Conservation (phyloP, 2,797 vertebrate species). For the Sardinella longiceps region DNA sequence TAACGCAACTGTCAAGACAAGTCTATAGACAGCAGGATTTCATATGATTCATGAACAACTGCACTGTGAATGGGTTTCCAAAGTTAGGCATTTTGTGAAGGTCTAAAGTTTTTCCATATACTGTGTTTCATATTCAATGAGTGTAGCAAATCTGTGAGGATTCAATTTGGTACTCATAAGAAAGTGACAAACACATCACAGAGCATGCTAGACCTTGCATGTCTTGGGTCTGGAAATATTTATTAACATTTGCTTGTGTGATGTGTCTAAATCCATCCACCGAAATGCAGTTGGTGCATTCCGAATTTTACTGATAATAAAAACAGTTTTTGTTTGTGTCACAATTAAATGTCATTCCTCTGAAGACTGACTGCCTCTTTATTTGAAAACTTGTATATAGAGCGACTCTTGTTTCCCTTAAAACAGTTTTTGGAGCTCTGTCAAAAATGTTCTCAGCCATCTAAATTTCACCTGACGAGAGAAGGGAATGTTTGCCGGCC, state of each 20-base stretch:
- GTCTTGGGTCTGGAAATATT: not conserved
- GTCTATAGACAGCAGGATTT: not conserved
- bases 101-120: not conserved
- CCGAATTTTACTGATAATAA: not conserved
- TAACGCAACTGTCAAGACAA: not conserved
- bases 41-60: not conserved
- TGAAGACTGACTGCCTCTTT: constrained; percentile 37
- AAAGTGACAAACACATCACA: constrained; percentile 7
- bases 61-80: not conserved
- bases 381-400: constrained; percentile 35
- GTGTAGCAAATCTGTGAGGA: not conserved
- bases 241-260: not conserved
- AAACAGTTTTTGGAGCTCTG: constrained; percentile 57
- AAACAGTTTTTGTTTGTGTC: constrained; percentile 2
- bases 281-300: not conserved
- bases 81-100: not conserved
- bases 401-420: constrained; percentile 54
- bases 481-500: constrained; percentile 32
- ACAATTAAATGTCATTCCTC: not conserved
- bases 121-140: not conserved
- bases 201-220: not conserved
- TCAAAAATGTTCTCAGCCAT: constrained; percentile 57
- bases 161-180: not conserved
- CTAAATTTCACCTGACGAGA: constrained; percentile 42
- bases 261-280: not conserved